These are phyloP conservation scores for Microcaecilia unicolor DNA, from an alignment of 2,797 vertebrate genomes.

Conservation along the genomic window DNA sequence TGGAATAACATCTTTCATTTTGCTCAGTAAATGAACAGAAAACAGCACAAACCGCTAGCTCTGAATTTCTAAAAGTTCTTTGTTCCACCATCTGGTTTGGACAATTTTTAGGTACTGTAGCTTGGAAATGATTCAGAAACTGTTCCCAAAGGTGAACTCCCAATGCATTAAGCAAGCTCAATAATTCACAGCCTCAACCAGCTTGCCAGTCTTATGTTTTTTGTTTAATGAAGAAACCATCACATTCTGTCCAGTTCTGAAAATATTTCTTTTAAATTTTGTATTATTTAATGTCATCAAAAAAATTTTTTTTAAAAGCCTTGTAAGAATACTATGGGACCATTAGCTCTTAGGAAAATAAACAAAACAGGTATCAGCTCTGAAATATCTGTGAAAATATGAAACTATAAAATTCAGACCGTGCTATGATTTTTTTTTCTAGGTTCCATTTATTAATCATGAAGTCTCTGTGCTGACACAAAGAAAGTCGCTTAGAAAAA, in stretches of 20 bases:
- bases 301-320: too few relatives aligned
- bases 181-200: slow-evolving; percentile 1
- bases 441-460: too few relatives aligned
- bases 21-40: slow-evolving; percentile 1
- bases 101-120: not conserved
- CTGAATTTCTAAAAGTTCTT: slow-evolving; percentile 5
- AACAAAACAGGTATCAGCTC: too few relatives aligned
- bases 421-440: too few relatives aligned
- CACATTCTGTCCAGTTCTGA: not conserved
- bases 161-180: not conserved
- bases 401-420: too few relatives aligned
- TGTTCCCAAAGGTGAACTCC: not conserved
- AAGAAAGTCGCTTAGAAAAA: too few relatives aligned
- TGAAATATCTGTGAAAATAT: too few relatives aligned
- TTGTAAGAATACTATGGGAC: too few relatives aligned
- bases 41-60: not conserved
- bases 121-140: not conserved
- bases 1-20: slow-evolving; percentile 3
- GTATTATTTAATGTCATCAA: too few relatives aligned
- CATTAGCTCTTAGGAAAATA: too few relatives aligned
- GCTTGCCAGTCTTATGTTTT: not conserved
- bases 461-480: too few relatives aligned
- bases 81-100: not conserved
- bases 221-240: slow-evolving; percentile 11
- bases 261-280: too few relatives aligned